phyloP scores from a whole-genome alignment of 2,113 vertebrate genomes.

The Physeter macrocephalus region DNA sequence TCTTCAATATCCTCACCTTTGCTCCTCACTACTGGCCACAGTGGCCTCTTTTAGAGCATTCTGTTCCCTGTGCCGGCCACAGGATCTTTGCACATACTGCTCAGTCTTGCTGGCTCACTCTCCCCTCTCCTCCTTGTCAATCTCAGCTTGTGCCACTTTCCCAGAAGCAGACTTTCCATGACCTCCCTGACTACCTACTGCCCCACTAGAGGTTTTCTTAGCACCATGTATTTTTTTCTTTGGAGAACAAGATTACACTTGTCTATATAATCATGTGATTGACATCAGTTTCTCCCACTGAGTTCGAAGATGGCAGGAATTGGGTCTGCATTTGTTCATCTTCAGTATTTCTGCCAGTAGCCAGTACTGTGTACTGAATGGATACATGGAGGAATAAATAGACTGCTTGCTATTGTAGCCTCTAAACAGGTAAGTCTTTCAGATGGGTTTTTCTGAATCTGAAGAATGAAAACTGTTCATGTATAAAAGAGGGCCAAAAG shows the following conservation, averaged over 20 bases:
- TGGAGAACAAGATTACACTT: not conserved
- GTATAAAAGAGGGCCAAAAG: not conserved
- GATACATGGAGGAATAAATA: not conserved
- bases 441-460: not conserved
- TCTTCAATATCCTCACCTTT: not conserved
- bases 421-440: not conserved
- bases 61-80: not conserved
- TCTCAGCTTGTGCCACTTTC: not conserved
- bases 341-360: not conserved
- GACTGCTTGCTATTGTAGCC: not conserved
- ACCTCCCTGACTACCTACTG: not conserved
- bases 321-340: not conserved
- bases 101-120: not conserved
- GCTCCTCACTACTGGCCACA: not conserved
- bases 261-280: not conserved
- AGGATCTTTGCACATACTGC: not conserved
- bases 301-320: not conserved
- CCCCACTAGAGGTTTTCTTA: not conserved
- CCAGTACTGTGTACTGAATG: not conserved
- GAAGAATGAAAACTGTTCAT: not conserved
- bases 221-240: not conserved
- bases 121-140: not conserved
- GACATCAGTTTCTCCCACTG: not conserved
- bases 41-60: not conserved
- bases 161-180: not conserved